Conservation (phyloP, 2,113 vertebrate species). For the Lates calcarifer region DNA sequence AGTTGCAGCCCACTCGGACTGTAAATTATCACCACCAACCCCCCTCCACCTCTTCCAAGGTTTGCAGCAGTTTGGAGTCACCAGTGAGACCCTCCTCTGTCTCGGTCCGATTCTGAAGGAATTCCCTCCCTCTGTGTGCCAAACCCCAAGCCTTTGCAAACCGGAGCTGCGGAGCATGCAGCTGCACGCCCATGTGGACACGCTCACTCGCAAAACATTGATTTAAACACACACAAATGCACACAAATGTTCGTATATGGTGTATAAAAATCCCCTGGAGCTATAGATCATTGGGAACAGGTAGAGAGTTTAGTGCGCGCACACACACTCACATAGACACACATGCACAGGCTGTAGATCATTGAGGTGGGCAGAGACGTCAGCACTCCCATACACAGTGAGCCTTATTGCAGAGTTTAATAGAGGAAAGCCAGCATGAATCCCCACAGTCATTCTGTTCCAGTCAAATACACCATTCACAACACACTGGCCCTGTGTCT, state of each 20-base stretch:
- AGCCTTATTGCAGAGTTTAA: slow-evolving; percentile 84
- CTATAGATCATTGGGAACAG: slow-evolving; percentile 76
- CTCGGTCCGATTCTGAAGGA: slow-evolving; percentile 69
- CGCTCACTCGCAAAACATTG: slow-evolving; percentile 75
- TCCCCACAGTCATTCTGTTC: slow-evolving; percentile 84
- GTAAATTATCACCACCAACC: slow-evolving; percentile 74
- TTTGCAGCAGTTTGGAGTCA: slow-evolving; percentile 68
- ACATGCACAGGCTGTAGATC: slow-evolving; percentile 77
- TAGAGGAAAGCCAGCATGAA: slow-evolving; percentile 84
- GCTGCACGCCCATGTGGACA: slow-evolving; percentile 71
- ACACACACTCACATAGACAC: slow-evolving; percentile 33
- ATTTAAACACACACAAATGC: slow-evolving; percentile 77
- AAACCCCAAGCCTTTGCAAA: slow-evolving; percentile 63
- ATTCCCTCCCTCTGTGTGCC: slow-evolving; percentile 76
- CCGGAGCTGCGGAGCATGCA: slow-evolving; percentile 62
- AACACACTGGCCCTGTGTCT: slow-evolving; percentile 56
- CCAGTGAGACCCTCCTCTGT: slow-evolving; percentile 78
- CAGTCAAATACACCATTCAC: slow-evolving; percentile 80
- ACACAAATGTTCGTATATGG: slow-evolving; percentile 74
- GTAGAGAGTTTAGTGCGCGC: slow-evolving; percentile 62
- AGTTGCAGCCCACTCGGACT: slow-evolving; percentile 64
- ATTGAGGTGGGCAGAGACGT: slow-evolving; percentile 78
- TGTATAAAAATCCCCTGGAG: slow-evolving; percentile 70
- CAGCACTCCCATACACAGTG: slow-evolving; percentile 82
- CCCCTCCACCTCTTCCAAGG: slow-evolving; percentile 20